Percentiles rank a stretch among this genome's conserved stretches.
Conservation (phyloP, 2,797 vertebrate species). For the Melanotaenia maccullochi region DNA sequence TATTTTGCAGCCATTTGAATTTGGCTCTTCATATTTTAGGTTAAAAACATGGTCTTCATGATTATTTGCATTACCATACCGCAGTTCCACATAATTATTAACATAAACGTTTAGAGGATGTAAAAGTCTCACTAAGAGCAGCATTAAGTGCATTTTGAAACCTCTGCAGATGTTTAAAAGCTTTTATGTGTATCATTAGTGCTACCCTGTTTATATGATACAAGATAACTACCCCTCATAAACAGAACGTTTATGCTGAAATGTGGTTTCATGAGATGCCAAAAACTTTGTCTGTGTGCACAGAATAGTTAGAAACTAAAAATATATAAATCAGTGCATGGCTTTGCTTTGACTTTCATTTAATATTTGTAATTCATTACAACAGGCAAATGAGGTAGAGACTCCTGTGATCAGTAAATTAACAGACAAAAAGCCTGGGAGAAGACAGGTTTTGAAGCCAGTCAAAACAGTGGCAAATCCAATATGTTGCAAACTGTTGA, state of each 20-base stretch:
- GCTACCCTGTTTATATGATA: conserved; percentile 42
- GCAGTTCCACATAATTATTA: not conserved
- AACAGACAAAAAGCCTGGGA: conserved; percentile 2
- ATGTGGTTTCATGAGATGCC: conserved; percentile 32
- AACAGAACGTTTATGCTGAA: conserved; percentile 33
- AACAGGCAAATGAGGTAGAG: conserved; percentile 23
- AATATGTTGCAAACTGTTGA: conserved; percentile 58
- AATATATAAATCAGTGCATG: not conserved
- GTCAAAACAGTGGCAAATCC: conserved; percentile 55
- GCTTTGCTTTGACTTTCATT: not conserved
- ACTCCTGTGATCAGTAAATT: conserved; percentile 40
- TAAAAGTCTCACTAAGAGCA: conserved; percentile 22
- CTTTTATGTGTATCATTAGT: conserved; percentile 37
- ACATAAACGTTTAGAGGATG: conserved; percentile 5
- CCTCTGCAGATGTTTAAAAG: conserved; percentile 49
- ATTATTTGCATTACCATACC: conserved; percentile 9
- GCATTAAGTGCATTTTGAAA: conserved; percentile 39
- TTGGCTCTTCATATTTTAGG: conserved; percentile 5
- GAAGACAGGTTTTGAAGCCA: conserved; percentile 45
- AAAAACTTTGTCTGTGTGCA: conserved; percentile 32
- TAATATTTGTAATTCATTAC: not conserved
- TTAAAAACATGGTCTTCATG: conserved; percentile 14
- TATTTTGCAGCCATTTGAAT: conserved; percentile 2
- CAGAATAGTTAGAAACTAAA: conserved; percentile 27
- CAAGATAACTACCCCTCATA: conserved; percentile 37